phyloP scores from a whole-genome alignment of 2,888 invertebrate genomes.

The Diploptera punctata region DNA sequence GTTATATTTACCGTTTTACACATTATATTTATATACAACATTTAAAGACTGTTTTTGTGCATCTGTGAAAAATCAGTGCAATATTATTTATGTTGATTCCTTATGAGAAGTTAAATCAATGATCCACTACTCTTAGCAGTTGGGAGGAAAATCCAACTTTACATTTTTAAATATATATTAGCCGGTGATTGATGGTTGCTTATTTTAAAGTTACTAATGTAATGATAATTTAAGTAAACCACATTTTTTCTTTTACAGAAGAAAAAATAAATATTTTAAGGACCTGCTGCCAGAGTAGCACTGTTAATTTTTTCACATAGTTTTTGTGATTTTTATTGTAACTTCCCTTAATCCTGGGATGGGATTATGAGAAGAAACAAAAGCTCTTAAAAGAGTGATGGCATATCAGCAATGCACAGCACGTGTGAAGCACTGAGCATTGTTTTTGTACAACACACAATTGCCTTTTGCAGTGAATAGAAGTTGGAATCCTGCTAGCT shows the following conservation, averaged over 20 bases:
- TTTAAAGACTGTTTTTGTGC: slow-evolving; percentile 39
- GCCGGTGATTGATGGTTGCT: background rate
- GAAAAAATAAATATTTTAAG: too few species aligned
- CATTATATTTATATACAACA: slow-evolving; percentile 38
- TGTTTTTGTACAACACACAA: slow-evolving; percentile 16
- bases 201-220: too few species aligned
- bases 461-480: slow-evolving; percentile 25
- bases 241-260: too few species aligned
- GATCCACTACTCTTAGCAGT: slow-evolving; percentile 21
- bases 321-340: slow-evolving; percentile 28
- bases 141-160: slow-evolving; percentile 27
- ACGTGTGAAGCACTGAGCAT: slow-evolving; percentile 28
- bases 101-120: slow-evolving; percentile 18
- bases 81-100: slow-evolving; percentile 41
- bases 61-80: slow-evolving; percentile 41
- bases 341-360: slow-evolving; percentile 20
- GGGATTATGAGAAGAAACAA: slow-evolving; percentile 2
- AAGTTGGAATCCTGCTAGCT: slow-evolving; percentile 33
- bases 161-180: background rate
- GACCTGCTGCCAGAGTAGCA: background rate
- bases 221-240: too few species aligned
- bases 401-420: slow-evolving; percentile 31
- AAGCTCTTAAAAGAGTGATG: background rate
- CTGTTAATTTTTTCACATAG: slow-evolving; percentile 12
- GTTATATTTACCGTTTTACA: slow-evolving; percentile 36